These are phyloP conservation scores for Agrilus cyanescens DNA, from an alignment of 2,888 invertebrate genomes.

Conservation along the genomic window DNA sequence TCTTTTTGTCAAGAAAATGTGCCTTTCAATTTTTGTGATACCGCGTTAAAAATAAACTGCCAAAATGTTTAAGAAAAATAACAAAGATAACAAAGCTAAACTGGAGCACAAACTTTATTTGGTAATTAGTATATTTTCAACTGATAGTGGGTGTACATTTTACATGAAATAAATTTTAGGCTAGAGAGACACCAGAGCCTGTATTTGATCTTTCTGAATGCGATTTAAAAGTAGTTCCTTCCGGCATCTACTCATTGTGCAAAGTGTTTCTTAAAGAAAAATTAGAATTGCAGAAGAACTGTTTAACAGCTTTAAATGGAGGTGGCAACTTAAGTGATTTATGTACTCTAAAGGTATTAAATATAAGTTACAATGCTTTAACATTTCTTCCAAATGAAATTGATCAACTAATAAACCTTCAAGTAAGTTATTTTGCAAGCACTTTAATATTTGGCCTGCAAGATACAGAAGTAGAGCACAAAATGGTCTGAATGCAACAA, in stretches of 20 bases:
- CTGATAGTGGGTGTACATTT: slow-evolving; percentile 1
- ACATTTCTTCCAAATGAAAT: slow-evolving; percentile 51
- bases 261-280: slow-evolving; percentile 69
- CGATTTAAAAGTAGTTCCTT: slow-evolving; percentile 58
- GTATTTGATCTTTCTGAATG: slow-evolving; percentile 73
- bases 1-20: background rate
- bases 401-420: slow-evolving; percentile 50
- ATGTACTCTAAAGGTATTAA: slow-evolving; percentile 50
- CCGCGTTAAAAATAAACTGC: background rate
- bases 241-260: slow-evolving; percentile 68
- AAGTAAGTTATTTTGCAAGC: slow-evolving; percentile 35
- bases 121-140: slow-evolving; percentile 32
- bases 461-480: too few relatives aligned
- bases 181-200: slow-evolving; percentile 68
- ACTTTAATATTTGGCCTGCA: background rate
- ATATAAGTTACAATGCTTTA: slow-evolving; percentile 57
- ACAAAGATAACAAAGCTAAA: slow-evolving; percentile 43
- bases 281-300: slow-evolving; percentile 55
- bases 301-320: slow-evolving; percentile 52
- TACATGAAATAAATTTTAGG: slow-evolving; percentile 34
- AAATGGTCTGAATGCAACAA: too few relatives aligned
- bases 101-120: slow-evolving; percentile 49
- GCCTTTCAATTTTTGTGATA: background rate
- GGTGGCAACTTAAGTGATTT: slow-evolving; percentile 65
- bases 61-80: slow-evolving; percentile 29